Percentiles rank a stretch among this genome's conserved stretches.
Evolutionary conservation across 2,113 vertebrate species (phyloP).

Genomic region (Centropristis striata): DNA sequence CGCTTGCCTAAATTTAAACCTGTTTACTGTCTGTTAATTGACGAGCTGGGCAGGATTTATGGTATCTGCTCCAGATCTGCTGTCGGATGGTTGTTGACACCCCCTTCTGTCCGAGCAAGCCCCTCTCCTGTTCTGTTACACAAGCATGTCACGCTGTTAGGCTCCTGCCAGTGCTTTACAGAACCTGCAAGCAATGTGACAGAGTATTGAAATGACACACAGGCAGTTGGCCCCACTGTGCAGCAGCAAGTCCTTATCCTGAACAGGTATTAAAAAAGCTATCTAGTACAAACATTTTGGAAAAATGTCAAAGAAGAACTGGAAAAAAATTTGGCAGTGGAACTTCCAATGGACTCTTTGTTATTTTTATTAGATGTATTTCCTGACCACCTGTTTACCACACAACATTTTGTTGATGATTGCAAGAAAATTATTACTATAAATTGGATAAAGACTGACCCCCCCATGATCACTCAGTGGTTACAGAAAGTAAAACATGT

Average conservation of each 20-base stretch:
- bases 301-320: no score
- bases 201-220: conserved; percentile 54
- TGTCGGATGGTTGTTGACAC: conserved; percentile 42
- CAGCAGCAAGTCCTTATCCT: conserved; percentile 41
- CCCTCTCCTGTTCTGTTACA: conserved; percentile 38
- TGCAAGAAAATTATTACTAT: no score
- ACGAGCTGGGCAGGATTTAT: conserved; percentile 51
- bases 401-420: no score
- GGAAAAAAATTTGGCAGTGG: no score
- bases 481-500: no score
- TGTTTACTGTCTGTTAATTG: conserved; percentile 70
- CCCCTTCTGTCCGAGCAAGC: conserved; percentile 23
- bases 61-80: conserved; percentile 44
- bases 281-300: no score
- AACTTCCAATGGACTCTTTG: no score
- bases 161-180: conserved; percentile 40
- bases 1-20: conserved; percentile 61
- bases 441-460: no score
- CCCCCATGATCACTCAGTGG: no score
- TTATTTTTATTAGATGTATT: no score
- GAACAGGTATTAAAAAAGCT: no score
- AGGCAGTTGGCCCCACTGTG: conserved; percentile 33
- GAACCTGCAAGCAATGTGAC: conserved; percentile 52
- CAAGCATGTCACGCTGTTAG: conserved; percentile 61
- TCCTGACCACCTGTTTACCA: no score